Evolutionary conservation across 2,888 invertebrate species (phyloP), one percentile per base, ranked within the genome.

Genomic region (Fissipunctia ypsillon): DNA sequence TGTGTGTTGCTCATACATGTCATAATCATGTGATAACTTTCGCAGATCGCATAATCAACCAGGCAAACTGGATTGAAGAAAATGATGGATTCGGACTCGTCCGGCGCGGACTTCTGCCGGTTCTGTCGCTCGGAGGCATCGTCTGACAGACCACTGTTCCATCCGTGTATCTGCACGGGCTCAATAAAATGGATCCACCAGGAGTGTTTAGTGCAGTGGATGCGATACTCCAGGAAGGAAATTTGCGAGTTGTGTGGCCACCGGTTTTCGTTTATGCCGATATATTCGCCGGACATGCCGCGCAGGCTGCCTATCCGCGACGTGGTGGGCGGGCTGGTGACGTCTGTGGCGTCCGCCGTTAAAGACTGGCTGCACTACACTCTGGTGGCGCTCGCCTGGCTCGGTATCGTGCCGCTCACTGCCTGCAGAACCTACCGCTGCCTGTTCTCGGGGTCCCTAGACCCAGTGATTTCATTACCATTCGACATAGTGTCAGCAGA

Each of bases 281-380:
- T 99, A 88, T 99, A 99, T 95, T 99, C 99, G n/a, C 99, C 99
- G 43, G 99, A 99, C 93, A 99, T 99, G 99, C 99, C 99, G n/a
- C 97, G 99, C 78, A 97, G 99, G 78, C 96, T 99, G 88, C 99
- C 99, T 0, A 96, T 99, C 45, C 97, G 97, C 84, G 99, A 99
- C 94, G 98, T 99, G 14, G 97, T 99, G 0, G 98, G 98, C 61
- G 99, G 99, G 3, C 95, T 99, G 65, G 96, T 99, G 69, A 97
- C 98, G 6, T 99, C 99, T 31, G 97, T 99, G 45, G 98, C 98
- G 5, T 98, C 98, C 59, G 99, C 99, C 1, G 98, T 99, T 0
- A 98, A 99, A 90, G 99, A 99, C 93, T 99, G 99, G 99, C 96
- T 99, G 35, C 99, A 99, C 93, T 99, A 99, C 92, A 99, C 99